Percentiles rank a stretch among this genome's conserved stretches.
These are phyloP conservation scores for Camelus dromedarius DNA, from an alignment of 2,113 vertebrate genomes.

Conservation along the genomic window DNA sequence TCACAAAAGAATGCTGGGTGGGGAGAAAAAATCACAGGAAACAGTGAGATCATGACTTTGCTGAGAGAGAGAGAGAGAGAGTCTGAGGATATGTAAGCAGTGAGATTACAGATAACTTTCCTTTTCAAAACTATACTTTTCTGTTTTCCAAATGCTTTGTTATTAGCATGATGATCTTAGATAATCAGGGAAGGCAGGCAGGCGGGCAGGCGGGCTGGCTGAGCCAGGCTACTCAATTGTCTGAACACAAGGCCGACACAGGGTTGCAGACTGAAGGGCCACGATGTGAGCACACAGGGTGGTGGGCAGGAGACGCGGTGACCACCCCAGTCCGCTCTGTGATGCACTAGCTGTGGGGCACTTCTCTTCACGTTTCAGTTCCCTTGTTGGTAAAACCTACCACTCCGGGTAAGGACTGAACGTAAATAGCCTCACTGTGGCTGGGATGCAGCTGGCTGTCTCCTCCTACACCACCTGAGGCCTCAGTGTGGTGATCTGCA, in stretches of 20 bases:
- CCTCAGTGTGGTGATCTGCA: background rate
- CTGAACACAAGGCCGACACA: background rate
- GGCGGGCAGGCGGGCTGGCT: accelerated
- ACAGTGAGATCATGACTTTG: background rate
- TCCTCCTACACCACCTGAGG: background rate
- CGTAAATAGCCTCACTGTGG: background rate
- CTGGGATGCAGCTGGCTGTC: background rate
- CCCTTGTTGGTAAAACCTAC: background rate
- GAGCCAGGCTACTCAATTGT: background rate
- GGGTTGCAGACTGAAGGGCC: background rate
- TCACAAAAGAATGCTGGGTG: background rate
- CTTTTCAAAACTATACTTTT: background rate
- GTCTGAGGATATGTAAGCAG: background rate
- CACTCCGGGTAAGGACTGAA: background rate
- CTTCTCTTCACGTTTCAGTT: background rate
- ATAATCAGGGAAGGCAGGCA: background rate
- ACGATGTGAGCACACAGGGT: accelerated
- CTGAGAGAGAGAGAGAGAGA: background rate
- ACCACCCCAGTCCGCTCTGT: accelerated
- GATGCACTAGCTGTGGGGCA: background rate
- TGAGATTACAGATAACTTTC: background rate
- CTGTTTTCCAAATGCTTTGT: background rate
- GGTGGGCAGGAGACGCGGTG: accelerated
- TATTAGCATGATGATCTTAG: background rate
- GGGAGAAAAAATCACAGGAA: background rate